Percentiles rank a stretch among this genome's conserved stretches.
Evolutionary conservation across 2,113 vertebrate species (phyloP).

Genomic region (Larimichthys crocea): DNA sequence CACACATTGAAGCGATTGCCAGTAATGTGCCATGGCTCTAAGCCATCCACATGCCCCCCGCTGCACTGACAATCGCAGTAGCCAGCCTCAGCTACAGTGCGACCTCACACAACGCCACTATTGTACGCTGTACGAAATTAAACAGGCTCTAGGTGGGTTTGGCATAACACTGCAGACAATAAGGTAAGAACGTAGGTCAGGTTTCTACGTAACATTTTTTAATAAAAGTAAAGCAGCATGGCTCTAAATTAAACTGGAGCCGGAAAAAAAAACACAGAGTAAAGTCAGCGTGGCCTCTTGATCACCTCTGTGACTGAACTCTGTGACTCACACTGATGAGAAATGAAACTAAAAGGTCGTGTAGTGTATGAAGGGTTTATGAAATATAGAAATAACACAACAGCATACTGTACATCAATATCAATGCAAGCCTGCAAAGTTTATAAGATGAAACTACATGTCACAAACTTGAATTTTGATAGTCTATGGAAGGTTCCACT

Average conservation of each 20-base stretch:
- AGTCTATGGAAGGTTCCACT: not conserved
- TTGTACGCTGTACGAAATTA: slow-evolving; percentile 51
- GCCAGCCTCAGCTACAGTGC: slow-evolving; percentile 34
- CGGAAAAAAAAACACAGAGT: slow-evolving; percentile 41
- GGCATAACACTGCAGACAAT: slow-evolving; percentile 72
- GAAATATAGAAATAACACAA: not conserved
- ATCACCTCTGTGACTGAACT: slow-evolving; percentile 48
- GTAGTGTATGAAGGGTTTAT: not conserved
- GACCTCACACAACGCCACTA: slow-evolving; percentile 59
- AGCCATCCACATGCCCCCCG: slow-evolving; percentile 33
- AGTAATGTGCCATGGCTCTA: slow-evolving; percentile 19
- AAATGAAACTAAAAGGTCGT: slow-evolving; percentile 33
- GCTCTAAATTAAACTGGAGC: slow-evolving; percentile 68
- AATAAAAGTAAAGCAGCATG: slow-evolving; percentile 68
- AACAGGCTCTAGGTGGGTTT: slow-evolving; percentile 71
- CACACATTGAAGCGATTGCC: slow-evolving; percentile 36
- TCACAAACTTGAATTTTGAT: not conserved
- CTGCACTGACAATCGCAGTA: slow-evolving; percentile 33
- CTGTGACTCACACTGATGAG: slow-evolving; percentile 16
- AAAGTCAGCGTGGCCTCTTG: slow-evolving; percentile 54
- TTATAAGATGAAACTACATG: not conserved
- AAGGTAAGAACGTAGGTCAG: slow-evolving; percentile 53
- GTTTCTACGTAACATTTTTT: slow-evolving; percentile 55
- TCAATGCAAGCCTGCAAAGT: not conserved
- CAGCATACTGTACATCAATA: not conserved